Evolutionary conservation across 2,113 vertebrate genomes (phyloP).

Genomic region (Lasiurus borealis): DNA sequence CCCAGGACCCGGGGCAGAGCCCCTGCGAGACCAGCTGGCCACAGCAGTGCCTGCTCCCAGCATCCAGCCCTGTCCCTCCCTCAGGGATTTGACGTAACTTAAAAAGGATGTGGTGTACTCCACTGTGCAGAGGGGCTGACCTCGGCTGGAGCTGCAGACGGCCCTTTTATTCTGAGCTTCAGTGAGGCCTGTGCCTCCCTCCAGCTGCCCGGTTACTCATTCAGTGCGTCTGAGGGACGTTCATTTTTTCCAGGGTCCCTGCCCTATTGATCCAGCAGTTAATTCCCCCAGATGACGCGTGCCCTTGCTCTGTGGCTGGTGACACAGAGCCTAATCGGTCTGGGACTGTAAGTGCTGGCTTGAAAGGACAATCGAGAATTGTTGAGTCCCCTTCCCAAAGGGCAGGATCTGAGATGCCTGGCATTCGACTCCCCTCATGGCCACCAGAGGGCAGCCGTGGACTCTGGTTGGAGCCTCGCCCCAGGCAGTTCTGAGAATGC

Average conservation of each 20-base stretch:
- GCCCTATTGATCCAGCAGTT: slow-evolving; percentile 49
- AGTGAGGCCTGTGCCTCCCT: not conserved
- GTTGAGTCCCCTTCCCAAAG: not conserved
- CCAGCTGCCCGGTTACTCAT: not conserved
- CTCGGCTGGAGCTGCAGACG: not conserved
- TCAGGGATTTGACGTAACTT: not conserved
- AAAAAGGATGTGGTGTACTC: not conserved
- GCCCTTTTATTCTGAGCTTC: not conserved
- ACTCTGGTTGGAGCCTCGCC: not conserved
- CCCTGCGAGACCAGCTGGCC: not conserved
- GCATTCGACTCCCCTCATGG: fast-evolving
- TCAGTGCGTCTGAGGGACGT: not conserved
- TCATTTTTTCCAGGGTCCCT: slow-evolving; percentile 61
- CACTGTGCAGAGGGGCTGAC: not conserved
- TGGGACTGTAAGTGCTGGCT: not conserved
- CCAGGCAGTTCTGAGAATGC: not conserved
- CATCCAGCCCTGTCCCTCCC: too few species aligned
- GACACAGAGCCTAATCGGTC: not conserved
- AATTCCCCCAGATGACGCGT: not conserved
- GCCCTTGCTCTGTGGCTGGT: not conserved
- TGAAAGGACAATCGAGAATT: not conserved
- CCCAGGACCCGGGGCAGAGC: too few species aligned
- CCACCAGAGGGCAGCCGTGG: slow-evolving; percentile 76
- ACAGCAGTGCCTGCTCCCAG: not conserved
- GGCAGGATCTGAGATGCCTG: not conserved